Evolutionary conservation across 2,888 invertebrate species (phyloP), one percentile per base, ranked within the genome.

Genomic region (Ormyrus nitidulus): DNA sequence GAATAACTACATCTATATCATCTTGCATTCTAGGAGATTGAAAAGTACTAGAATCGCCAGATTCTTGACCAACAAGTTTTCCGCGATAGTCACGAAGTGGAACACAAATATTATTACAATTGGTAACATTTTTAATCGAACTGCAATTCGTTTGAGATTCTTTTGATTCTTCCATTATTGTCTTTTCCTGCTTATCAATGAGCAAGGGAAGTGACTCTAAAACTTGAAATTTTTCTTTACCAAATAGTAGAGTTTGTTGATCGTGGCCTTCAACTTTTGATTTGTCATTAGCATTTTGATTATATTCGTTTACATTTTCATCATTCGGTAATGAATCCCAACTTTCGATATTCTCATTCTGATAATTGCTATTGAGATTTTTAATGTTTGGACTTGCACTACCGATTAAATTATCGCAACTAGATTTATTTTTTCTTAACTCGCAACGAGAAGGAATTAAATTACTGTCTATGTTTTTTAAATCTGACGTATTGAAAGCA

Each of bases 1-100:
- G 88, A 10, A 90, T 87, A 1, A 87, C 85, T 6, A 87, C 84
- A 5, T 88, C 88, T 5, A 85, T 77, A 53, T 87, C 84, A 34
- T 87, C 86, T 8, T 83, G 85, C 10, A 84, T 83, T 19, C 83
- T 84, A 10, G 75, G 79, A 80, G 78, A 82, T 64, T 86, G 85
- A 54, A 84, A 73, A 49, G 83, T 84, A 64, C 85, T 85, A 51
- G 81, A 46, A 54, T 58, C 62, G 56, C 44, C 62, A 34, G 73
- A 69, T 65, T 77, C 72, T n/a, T 75, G 76, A 7, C n/a, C 49
- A 56, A 58, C 7, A 54, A 10, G 6, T 11, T 71, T 59, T 9
- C 11, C 53, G 46, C 49, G n/a, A 59, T 62, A 71, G 58, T 72
- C 72, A n/a, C 46, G 51, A 53, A 13, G 51, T 48, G 64, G 5